Conservation (phyloP, 2,888 invertebrate genomes). For the Agonopterix heracliana region DNA sequence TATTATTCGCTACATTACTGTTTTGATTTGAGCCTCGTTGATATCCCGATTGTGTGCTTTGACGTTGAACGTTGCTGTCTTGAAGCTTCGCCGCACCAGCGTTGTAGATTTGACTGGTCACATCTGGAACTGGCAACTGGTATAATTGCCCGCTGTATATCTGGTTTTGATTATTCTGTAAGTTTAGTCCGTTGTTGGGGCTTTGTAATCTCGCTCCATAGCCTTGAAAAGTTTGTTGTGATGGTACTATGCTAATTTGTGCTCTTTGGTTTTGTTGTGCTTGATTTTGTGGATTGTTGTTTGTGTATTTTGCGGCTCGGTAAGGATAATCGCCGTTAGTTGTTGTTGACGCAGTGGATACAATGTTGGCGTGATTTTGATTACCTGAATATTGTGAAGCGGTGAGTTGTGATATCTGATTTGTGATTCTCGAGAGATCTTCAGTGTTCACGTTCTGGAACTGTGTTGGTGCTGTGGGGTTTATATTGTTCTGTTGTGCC, state of each 20-base stretch:
- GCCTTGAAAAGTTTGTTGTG: constrained; percentile 17
- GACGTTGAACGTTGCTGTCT: constrained; percentile 22
- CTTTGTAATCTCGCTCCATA: constrained; percentile 25
- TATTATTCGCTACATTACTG: constrained; percentile 19
- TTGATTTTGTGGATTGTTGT: constrained; percentile 17
- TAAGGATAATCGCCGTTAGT: constrained; percentile 24
- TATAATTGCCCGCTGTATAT: constrained; percentile 66
- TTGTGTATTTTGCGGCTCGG: constrained; percentile 22
- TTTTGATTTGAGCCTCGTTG: constrained; percentile 21
- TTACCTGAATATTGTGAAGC: constrained; percentile 48
- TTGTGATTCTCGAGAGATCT: constrained; percentile 45
- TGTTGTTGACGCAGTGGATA: constrained; percentile 21
- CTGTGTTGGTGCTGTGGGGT: constrained; percentile 32
- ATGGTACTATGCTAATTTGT: constrained; percentile 22
- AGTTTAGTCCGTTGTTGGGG: constrained; percentile 9
- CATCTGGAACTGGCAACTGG: constrained; percentile 60
- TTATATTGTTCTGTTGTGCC: constrained; percentile 42
- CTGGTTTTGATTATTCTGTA: constrained; percentile 27
- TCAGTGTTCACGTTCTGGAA: constrained; percentile 45
- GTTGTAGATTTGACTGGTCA: constrained; percentile 55
- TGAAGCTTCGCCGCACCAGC: constrained; percentile 30
- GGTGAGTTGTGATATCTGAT: constrained; percentile 55
- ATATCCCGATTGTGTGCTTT: constrained; percentile 21
- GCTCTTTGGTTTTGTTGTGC: constrained; percentile 25
- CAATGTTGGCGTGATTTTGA: constrained; percentile 22